These are phyloP conservation scores for Leptopilina syphax DNA, from an alignment of 2,888 invertebrate genomes.

Conservation along the genomic window DNA sequence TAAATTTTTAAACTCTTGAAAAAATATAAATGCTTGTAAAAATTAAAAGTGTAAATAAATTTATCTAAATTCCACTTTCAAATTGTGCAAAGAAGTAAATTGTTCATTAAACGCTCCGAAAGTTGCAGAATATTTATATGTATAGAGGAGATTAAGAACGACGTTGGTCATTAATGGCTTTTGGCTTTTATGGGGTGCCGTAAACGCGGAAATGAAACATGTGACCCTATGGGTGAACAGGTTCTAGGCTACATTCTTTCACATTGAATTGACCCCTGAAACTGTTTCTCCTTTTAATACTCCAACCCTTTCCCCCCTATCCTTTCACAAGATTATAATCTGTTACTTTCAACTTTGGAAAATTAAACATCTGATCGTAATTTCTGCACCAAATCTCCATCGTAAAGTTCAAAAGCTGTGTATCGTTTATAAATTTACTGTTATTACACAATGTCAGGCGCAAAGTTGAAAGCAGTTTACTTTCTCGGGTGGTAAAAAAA, in stretches of 20 bases:
- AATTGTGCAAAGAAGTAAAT: neutral
- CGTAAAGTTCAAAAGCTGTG: neutral
- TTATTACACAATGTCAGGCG: neutral
- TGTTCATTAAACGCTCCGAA: conserved; percentile 46
- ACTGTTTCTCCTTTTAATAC: conserved; percentile 9
- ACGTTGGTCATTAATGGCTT: conserved; percentile 51
- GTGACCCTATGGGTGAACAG: conserved; percentile 43
- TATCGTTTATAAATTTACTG: neutral
- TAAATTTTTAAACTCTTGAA: no score
- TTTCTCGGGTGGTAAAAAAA: no score
- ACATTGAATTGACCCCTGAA: conserved; percentile 24
- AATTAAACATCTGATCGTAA: conserved; percentile 26
- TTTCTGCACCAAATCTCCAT: conserved; percentile 3
- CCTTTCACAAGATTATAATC: neutral
- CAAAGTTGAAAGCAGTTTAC: no score
- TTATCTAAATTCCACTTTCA: neutral
- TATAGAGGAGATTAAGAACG: conserved; percentile 44
- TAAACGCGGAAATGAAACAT: conserved; percentile 55
- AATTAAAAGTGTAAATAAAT: neutral
- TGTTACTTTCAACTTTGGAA: neutral
- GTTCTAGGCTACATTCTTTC: conserved; percentile 39
- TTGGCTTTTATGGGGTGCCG: conserved; percentile 54
- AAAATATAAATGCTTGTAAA: no score
- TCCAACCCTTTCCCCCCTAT: neutral
- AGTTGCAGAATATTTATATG: conserved; percentile 7